Conservation (phyloP, 1,140 invertebrate species). For the Brachionus manjavacas region DNA sequence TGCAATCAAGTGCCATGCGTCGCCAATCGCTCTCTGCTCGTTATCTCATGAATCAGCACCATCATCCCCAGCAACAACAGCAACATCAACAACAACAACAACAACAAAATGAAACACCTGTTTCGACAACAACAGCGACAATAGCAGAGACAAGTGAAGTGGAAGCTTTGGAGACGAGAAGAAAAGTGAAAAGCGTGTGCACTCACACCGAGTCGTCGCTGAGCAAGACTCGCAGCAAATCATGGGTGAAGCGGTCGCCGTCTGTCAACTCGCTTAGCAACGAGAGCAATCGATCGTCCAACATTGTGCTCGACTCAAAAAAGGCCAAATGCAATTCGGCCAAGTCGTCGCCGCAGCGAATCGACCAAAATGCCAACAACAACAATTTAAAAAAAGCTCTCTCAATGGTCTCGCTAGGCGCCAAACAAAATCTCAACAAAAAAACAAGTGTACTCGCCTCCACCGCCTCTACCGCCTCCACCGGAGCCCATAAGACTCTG, state of each 20-base stretch:
- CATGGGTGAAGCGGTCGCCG: neutral
- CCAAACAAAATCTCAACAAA: neutral
- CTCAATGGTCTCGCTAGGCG: neutral
- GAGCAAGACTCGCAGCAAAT: neutral
- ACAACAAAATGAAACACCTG: neutral
- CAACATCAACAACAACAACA: neutral
- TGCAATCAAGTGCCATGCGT: neutral
- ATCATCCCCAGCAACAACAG: neutral
- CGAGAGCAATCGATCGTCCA: neutral
- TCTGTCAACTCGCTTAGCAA: neutral
- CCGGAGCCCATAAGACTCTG: neutral
- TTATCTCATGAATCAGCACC: neutral
- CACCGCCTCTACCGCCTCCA: neutral
- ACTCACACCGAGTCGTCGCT: neutral
- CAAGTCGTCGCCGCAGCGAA: neutral
- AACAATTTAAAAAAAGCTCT: slow-evolving; percentile 18
- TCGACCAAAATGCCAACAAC: neutral
- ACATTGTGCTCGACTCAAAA: neutral
- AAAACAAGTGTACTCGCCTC: neutral
- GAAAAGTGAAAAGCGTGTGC: neutral
- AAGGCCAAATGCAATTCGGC: neutral
- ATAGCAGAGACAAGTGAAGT: neutral
- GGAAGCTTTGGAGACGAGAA: neutral
- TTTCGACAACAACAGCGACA: too few species aligned
- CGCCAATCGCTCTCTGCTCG: neutral